Evolutionary conservation across 2,113 vertebrate genomes (phyloP).

Genomic region (Bolborhynchus lineola): DNA sequence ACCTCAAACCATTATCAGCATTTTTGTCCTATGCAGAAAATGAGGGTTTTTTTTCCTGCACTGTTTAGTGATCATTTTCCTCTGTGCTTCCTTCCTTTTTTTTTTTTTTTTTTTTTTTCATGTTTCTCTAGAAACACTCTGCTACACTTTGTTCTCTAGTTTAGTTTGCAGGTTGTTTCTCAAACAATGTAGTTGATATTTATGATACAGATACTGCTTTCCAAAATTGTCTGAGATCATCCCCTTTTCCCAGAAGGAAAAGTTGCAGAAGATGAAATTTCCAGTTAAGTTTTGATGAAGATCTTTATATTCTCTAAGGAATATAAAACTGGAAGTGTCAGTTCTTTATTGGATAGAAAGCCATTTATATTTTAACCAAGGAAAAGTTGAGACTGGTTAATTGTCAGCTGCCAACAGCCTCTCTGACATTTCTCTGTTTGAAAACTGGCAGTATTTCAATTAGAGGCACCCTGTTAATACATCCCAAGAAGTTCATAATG

Average conservation of each 20-base stretch:
- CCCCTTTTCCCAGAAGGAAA: neutral
- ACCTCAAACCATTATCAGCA: neutral
- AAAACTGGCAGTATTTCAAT: constrained; percentile 27
- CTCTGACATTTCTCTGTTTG: neutral
- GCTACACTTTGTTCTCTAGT: neutral
- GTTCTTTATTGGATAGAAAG: neutral
- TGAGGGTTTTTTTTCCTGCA: neutral
- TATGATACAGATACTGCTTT: neutral
- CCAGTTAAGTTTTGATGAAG: neutral
- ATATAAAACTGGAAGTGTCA: neutral
- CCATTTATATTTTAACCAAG: neutral
- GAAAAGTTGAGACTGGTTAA: constrained; percentile 1
- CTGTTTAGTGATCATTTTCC: neutral
- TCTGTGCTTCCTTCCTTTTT: neutral
- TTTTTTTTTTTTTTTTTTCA: neutral
- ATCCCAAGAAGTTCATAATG: neutral
- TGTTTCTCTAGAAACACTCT: neutral
- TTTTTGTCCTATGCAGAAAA: neutral
- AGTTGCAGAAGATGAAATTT: neutral
- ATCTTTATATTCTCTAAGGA: neutral
- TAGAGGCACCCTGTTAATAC: neutral
- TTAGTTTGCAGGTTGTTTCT: neutral
- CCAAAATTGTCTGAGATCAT: neutral
- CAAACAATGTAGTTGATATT: neutral
- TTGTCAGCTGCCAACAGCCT: neutral